Evolutionary conservation across 2,113 vertebrate species (phyloP).

Genomic region (Daboia siamensis): DNA sequence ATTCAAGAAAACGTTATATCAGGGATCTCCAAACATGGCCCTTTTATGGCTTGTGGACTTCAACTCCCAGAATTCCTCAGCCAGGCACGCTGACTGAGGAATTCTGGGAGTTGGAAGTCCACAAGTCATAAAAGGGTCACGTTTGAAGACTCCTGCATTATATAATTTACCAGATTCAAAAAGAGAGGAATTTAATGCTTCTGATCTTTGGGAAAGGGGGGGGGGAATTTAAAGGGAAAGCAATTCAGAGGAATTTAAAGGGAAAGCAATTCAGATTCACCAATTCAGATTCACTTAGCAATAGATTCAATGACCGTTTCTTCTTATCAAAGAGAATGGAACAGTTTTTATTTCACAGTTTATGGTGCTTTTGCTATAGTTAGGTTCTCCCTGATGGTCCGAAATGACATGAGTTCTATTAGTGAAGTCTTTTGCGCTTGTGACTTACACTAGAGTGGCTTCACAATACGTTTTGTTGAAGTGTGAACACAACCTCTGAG

Average conservation of each 20-base stretch:
- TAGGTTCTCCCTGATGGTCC: conserved; percentile 37
- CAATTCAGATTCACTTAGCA: conserved; percentile 43
- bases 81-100: too few relatives aligned
- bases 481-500: neutral
- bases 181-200: conserved; percentile 53
- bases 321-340: conserved; percentile 43
- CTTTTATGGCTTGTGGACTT: too few relatives aligned
- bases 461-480: neutral
- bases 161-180: conserved; percentile 42
- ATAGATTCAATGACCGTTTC: conserved; percentile 46
- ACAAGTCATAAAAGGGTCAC: too few relatives aligned
- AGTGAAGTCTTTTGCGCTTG: neutral
- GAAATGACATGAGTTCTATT: neutral
- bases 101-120: too few relatives aligned
- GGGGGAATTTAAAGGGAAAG: conserved; percentile 1
- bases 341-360: conserved; percentile 42
- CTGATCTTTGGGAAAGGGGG: conserved; percentile 32
- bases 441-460: neutral
- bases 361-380: conserved; percentile 26
- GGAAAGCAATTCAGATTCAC: conserved; percentile 50
- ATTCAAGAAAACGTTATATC: conserved; percentile 42
- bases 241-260: conserved; percentile 51
- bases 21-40: too few relatives aligned
- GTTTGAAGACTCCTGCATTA: neutral
- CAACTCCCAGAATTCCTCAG: too few relatives aligned